Percentiles rank a stretch among this genome's conserved stretches.
Evolutionary conservation across 2,797 vertebrate species (phyloP).

Genomic region (Adelosebastes latens): DNA sequence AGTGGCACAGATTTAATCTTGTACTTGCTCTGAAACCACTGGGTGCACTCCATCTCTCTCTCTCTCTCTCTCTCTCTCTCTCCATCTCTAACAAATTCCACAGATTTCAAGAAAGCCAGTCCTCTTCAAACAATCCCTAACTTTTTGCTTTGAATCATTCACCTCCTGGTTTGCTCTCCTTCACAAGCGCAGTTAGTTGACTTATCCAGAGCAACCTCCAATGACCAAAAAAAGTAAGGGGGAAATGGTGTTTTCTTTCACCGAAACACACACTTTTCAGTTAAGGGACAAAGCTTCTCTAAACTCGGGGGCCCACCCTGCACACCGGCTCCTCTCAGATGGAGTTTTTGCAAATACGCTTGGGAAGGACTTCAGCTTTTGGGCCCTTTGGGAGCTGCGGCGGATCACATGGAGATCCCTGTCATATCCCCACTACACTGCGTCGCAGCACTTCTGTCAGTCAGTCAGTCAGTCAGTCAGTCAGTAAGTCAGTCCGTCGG

Average conservation of each 20-base stretch:
- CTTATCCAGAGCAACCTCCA: slow-evolving; percentile 20
- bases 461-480: slow-evolving; percentile 32
- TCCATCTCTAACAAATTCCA: neutral
- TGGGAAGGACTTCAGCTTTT: slow-evolving; percentile 36
- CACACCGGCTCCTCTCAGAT: slow-evolving; percentile 22
- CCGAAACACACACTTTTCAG: slow-evolving; percentile 25
- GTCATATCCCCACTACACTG: slow-evolving; percentile 59
- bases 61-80: neutral
- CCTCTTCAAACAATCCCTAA: slow-evolving; percentile 33
- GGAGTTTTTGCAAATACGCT: slow-evolving; percentile 31
- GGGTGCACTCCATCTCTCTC: neutral
- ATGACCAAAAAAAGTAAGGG: neutral
- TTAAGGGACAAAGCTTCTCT: slow-evolving; percentile 7
- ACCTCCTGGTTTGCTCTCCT: slow-evolving; percentile 3
- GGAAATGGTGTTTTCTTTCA: neutral
- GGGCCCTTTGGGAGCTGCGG: slow-evolving; percentile 48
- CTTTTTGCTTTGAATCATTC: slow-evolving; percentile 42
- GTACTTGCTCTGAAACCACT: slow-evolving; percentile 23
- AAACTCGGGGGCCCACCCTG: slow-evolving; percentile 32
- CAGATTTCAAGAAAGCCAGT: neutral
- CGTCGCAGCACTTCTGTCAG: slow-evolving; percentile 45
- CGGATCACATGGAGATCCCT: slow-evolving; percentile 60
- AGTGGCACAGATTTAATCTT: slow-evolving; percentile 38
- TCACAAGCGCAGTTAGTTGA: neutral
- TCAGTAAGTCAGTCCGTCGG: slow-evolving; percentile 33